phyloP scores from a whole-genome alignment of 2,113 vertebrate genomes.

The Siniperca knerii region DNA sequence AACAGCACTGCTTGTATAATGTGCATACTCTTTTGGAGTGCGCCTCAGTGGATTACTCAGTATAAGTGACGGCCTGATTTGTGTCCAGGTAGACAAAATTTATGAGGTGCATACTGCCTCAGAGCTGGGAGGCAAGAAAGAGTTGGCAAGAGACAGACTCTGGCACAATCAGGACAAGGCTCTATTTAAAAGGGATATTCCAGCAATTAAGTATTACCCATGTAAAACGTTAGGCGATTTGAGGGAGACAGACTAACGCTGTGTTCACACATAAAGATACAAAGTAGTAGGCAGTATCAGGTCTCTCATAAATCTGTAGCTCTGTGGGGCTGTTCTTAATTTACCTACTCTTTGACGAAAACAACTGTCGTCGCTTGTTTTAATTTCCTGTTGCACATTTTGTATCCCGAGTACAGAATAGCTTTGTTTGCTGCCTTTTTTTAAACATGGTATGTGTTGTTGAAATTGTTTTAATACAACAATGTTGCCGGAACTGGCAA shows the following conservation, averaged over 20 bases:
- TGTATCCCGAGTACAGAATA: neutral
- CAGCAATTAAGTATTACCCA: neutral
- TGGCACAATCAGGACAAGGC: neutral
- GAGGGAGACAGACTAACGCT: neutral
- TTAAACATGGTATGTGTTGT: too few species aligned
- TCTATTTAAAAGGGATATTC: neutral
- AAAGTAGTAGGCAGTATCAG: neutral
- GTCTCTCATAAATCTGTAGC: neutral
- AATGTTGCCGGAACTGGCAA: neutral
- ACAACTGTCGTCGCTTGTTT: neutral
- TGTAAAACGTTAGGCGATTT: too few species aligned
- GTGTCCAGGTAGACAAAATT: neutral
- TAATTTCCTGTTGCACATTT: neutral
- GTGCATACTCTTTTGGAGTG: too few species aligned
- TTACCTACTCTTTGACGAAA: too few species aligned
- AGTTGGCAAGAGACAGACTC: slow-evolving; percentile 9
- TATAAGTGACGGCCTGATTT: neutral
- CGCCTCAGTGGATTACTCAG: too few species aligned
- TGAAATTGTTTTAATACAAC: too few species aligned
- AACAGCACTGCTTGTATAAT: too few species aligned
- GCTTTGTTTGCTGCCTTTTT: neutral
- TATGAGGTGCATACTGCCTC: neutral
- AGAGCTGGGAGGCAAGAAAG: neutral
- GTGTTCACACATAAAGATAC: neutral
- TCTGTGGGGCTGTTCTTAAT: too few species aligned